Evolutionary conservation across 2,797 vertebrate species (phyloP), one percentile per base, ranked within the genome.

Genomic region (Melanotaenia pygmaea): DNA sequence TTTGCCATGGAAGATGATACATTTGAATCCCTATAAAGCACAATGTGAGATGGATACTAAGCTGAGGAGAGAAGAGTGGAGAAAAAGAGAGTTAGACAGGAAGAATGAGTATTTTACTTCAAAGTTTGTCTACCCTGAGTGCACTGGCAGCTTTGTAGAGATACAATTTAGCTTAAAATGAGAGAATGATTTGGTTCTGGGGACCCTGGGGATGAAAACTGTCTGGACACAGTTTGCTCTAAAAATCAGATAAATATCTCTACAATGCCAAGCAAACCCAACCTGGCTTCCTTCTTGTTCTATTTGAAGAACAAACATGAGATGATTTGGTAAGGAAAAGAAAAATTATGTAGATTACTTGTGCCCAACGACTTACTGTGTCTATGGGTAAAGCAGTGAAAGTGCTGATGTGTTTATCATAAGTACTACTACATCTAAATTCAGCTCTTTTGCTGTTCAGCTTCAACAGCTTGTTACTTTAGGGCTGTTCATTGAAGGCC

Each of bases 191-290:
- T 89, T 86, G 65, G 80, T 74, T 71, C 72, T 79, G 63, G 59
- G 72, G 64, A 88, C 72, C 81, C 78, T 43, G 38, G 78, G 84
- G 83, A 81, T 72, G 72, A 81, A 77, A 86, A 83, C 82, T 83
- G 83, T 81, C 84, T 92, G 87, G 89, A 84, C 87, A 82, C 72
- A 65, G 75, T 82, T 77, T 73, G 82, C 71, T 82, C 72, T 87
- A 88, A 81, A 90, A 90, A 91, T 75, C 67, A 72, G 84, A 90
- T 93, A 91, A 89, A 91, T 92, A 90, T 63, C 64, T 68, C 86
- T 77, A 72, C 88, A 88, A 74, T 90, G 84, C 88, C 84, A 91
- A 75, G 76, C 77, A 77, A 76, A 68, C 79, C 74, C 70, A 75
- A 79, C 26, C 70, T 35, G 74, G 67, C 82, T 88, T 73, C 72